Conservation (phyloP, 1,140 invertebrate genomes). For the Heliconius melpomene region DNA sequence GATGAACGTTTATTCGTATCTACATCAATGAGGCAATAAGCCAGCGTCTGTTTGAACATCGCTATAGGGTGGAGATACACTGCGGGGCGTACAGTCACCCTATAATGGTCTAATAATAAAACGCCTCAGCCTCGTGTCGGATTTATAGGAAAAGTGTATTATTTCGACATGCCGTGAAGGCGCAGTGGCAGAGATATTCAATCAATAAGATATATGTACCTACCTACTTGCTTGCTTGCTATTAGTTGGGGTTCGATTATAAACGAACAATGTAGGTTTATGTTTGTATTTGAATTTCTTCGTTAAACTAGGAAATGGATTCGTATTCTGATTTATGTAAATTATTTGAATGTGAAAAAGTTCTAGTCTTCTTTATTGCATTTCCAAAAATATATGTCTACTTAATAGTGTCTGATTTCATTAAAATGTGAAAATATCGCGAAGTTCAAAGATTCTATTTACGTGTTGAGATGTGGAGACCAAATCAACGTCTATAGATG, state of each 20-base stretch:
- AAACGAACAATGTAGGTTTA: neutral
- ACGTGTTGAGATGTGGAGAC: too few species aligned
- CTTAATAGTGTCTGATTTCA: too few species aligned
- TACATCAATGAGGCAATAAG: slow-evolving; percentile 19
- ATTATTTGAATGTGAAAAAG: too few species aligned
- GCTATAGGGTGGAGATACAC: slow-evolving; percentile 28
- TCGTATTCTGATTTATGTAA: too few species aligned
- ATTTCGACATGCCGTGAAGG: neutral
- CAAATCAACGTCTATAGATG: too few species aligned
- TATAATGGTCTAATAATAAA: slow-evolving; percentile 48
- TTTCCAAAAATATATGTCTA: too few species aligned
- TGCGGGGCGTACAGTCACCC: slow-evolving; percentile 30
- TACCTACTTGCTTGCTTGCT: neutral
- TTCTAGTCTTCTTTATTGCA: too few species aligned
- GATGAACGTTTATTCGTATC: slow-evolving; percentile 17
- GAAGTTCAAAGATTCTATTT: too few species aligned
- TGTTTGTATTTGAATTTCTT: too few species aligned
- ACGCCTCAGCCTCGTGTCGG: slow-evolving; percentile 26
- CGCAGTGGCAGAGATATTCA: neutral
- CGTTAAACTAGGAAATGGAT: too few species aligned
- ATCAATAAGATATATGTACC: neutral
- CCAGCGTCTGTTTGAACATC: slow-evolving; percentile 35
- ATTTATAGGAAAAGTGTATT: slow-evolving; percentile 11
- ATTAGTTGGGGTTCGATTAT: neutral
- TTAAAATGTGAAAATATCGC: too few species aligned